Conservation (phyloP, 2,797 vertebrate species). For the Epinephelus coioides region DNA sequence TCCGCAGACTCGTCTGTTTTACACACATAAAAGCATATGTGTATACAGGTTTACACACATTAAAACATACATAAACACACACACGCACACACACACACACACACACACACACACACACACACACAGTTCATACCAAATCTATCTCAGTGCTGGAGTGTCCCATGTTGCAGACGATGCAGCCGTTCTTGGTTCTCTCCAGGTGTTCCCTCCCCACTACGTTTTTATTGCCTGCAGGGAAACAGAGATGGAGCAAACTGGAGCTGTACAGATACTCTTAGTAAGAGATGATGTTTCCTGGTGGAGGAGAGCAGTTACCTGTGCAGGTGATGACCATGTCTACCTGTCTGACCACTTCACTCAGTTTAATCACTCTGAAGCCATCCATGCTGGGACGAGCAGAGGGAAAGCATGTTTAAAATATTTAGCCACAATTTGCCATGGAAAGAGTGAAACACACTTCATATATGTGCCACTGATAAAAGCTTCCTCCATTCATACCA, state of each 20-base stretch:
- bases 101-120: too few species aligned
- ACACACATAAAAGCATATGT: not conserved
- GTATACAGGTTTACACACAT: not conserved
- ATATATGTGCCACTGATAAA: slow-evolving; percentile 35
- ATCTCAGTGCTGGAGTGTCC: slow-evolving; percentile 97
- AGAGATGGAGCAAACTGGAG: not conserved
- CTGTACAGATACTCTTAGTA: not conserved
- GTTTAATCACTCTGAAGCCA: slow-evolving; percentile 93
- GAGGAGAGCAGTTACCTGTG: slow-evolving; percentile 85
- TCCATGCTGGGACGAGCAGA: slow-evolving; percentile 90
- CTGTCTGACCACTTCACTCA: slow-evolving; percentile 91
- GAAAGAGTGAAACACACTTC: slow-evolving; percentile 2
- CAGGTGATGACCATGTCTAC: slow-evolving; percentile 96
- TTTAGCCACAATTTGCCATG: not conserved
- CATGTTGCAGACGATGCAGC: slow-evolving; percentile 97
- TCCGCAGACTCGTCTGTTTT: slow-evolving; percentile 89
- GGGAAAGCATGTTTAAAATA: not conserved
- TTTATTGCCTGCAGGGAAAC: slow-evolving; percentile 90
- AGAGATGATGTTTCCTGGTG: not conserved
- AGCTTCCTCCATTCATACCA: slow-evolving; percentile 85
- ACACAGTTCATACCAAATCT: slow-evolving; percentile 80
- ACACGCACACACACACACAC: not conserved
- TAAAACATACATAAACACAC: not conserved
- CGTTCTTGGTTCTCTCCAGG: slow-evolving; percentile 94
- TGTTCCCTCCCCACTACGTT: slow-evolving; percentile 93